Evolutionary conservation across 2,113 vertebrate species (phyloP), one percentile per base, ranked within the genome.

Genomic region (Dicrurus megarhynchus): DNA sequence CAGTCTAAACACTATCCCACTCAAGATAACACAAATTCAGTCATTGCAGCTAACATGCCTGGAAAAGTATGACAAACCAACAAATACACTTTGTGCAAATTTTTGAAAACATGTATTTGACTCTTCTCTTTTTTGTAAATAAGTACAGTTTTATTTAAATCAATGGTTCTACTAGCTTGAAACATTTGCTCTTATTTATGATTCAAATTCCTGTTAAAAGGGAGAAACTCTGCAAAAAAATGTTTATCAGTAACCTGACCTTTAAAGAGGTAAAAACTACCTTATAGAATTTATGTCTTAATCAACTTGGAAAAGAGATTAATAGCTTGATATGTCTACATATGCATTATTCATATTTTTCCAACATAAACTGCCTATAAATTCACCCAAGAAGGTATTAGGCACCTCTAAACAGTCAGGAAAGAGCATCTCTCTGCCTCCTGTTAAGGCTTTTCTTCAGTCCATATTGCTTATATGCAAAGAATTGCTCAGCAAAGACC

Each of bases 281-380:
- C 3, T 44, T 56, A 52, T 11, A 83, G 67, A 80, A 90, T 90
- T 93, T 90, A 75, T 79, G 19, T 85, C 35, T 88, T 90, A 88
- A 92, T 90, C 52, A 78, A 56, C 57, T 71, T 85, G 44, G 44
- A 76, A 93, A 92, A 92, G 8, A 79, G 67, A 90, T 71, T 92
- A 82, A 93, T 85, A 79, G 12, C 27, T 63, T 82, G 44, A 49
- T 87, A 49, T 37, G 16, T 30, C 52, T 71, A 67, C 47, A 64
- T 55, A 90, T 87, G 35, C 18, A 76, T 96, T 93, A 85, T 88
- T 96, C 39, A 76, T 92, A 23, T 63, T 82, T 90, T 93, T 85
- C 24, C n/a, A 59, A 52, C 16, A 68, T 75, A 79, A 96, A 60
- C 30, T 53, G 12, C 13, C 30, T 23, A 26, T 70, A 81, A 91